Conservation (phyloP, 2,113 vertebrate species). For the Paradisaea rubra region DNA sequence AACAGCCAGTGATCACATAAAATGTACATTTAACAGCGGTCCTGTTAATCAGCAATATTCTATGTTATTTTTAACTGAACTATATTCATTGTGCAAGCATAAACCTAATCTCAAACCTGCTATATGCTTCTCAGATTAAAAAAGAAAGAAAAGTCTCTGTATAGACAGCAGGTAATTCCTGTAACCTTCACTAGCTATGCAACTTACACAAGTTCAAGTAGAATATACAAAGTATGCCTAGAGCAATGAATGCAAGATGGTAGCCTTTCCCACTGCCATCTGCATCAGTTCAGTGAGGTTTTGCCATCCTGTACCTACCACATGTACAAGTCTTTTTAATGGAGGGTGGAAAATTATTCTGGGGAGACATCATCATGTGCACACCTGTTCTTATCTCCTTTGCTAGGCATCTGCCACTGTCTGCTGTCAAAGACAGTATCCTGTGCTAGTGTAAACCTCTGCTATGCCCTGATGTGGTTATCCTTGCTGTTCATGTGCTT, state of each 20-base stretch:
- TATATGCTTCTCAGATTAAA: not conserved
- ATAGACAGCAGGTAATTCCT: not conserved
- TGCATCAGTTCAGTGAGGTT: not conserved
- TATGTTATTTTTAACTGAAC: not conserved
- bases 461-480: not conserved
- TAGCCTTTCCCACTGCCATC: not conserved
- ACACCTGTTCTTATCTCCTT: not conserved
- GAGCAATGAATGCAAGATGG: not conserved
- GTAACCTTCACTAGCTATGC: not conserved
- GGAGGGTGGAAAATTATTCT: not conserved
- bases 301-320: not conserved
- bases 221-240: not conserved
- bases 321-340: not conserved
- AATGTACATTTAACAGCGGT: not conserved
- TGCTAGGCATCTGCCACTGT: not conserved
- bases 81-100: not conserved
- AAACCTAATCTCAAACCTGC: not conserved
- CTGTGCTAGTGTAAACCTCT: not conserved
- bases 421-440: not conserved
- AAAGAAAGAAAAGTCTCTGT: not conserved
- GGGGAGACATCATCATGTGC: not conserved
- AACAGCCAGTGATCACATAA: not conserved
- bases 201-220: not conserved
- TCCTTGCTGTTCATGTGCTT: not conserved
- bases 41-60: not conserved